Evolutionary conservation across 35 echinoderm and acorn worm genomes (phyloP).

Genomic region (Chiridota heheva): DNA sequence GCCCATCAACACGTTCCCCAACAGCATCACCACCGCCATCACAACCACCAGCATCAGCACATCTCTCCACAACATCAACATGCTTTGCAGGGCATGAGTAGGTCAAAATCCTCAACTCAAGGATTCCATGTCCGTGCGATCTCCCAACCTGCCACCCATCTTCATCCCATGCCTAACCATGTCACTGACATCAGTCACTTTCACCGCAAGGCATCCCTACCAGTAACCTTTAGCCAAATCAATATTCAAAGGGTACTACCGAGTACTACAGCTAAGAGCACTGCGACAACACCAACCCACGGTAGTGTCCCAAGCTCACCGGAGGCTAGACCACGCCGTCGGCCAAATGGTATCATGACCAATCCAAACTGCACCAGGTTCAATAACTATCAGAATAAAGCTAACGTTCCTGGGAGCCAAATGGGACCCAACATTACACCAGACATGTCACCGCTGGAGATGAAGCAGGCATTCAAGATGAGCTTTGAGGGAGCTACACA

Average conservation of each 20-base stretch:
- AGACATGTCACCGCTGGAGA: constrained; percentile 67
- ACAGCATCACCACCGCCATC: constrained; percentile 24
- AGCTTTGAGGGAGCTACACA: constrained; percentile 75
- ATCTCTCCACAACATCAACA: constrained; percentile 32
- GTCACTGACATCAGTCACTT: constrained; percentile 45
- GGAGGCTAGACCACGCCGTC: constrained; percentile 63
- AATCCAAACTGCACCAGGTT: constrained; percentile 89
- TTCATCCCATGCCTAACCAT: constrained; percentile 35
- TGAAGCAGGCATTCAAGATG: constrained; percentile 85
- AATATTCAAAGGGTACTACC: constrained; percentile 74
- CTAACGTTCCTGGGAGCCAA: constrained; percentile 59
- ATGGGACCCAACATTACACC: constrained; percentile 50
- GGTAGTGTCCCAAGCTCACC: constrained; percentile 63
- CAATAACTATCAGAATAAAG: constrained; percentile 68
- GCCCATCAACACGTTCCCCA: neutral
- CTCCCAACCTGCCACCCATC: constrained; percentile 69
- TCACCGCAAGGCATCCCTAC: constrained; percentile 89
- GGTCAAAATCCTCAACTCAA: neutral
- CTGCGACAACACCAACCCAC: neutral
- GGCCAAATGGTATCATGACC: constrained; percentile 86
- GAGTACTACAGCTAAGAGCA: constrained; percentile 5
- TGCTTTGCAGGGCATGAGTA: constrained; percentile 9
- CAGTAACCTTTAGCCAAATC: constrained; percentile 80
- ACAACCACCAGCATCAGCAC: constrained; percentile 44
- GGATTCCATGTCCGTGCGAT: constrained; percentile 61